Base-by-base conservation (phyloP, 2,113 vertebrate species). In the Oncorhynchus masou region DNA sequence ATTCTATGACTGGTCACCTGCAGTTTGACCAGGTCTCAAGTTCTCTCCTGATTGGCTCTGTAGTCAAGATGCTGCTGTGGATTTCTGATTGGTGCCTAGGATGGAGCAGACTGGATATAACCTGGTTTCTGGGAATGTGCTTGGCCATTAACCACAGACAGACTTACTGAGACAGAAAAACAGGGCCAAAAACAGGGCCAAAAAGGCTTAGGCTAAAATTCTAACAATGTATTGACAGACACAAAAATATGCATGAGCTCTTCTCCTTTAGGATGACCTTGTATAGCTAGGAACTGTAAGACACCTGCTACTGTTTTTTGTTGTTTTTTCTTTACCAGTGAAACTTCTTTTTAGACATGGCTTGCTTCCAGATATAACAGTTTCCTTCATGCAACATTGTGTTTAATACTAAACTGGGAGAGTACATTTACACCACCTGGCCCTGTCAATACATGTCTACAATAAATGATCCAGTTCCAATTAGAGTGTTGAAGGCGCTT, bases 361-460 rank as follows among this genome's bases (percentile, higher is more conserved):
- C 15, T 54, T 54, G 51, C 51, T 45, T 45, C 39, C 29, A 31
- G n/a, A 15, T 19, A 5, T 29, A 29, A 16, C 22, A 15, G 29
- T 67, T 67, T 67, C 29, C 15, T 67, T 67, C 27, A 29, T 29
- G 25, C 15, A 29, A 67, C 7, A 29, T 31, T 11, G 15, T 67
- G 25, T 25, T 67, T 22, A 6, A 66, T 7, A 27, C 13, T 25
- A 54, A 19, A 15, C 51, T 54, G 51, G 51, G 51, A 54, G 16
- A 54, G 51, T 11, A 70, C 68, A 70, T 27, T 71, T 75, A 54
- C 25, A 34, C 68, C 76, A 78, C 73, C 75, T 78, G 73, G n/a
- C 72, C 71, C 73, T 64, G 82, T 78, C 82, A 81, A 76, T 79
- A 75, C 65, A 15, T 29, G 39, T 45, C 9, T 45, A 45, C 39